These are phyloP conservation scores for Papilio aristodemus DNA, from an alignment of 1,140 invertebrate species.

Conservation along the genomic window DNA sequence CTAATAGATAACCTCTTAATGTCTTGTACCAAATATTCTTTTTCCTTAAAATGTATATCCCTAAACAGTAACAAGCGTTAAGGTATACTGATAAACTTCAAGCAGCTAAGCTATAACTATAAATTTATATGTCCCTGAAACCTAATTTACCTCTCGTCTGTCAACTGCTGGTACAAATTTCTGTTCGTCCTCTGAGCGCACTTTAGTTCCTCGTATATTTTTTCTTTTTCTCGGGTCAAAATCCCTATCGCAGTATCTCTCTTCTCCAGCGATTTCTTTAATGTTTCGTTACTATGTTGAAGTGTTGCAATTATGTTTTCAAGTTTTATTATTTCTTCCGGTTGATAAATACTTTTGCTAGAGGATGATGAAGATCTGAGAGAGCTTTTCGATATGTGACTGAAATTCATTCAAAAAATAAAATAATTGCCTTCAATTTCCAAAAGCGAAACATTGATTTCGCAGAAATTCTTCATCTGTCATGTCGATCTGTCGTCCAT, in stretches of 20 bases:
- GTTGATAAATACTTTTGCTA: slow-evolving; percentile 36
- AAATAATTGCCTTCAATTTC: slow-evolving; percentile 30
- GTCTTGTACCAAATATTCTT: slow-evolving; percentile 44
- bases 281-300: slow-evolving; percentile 40
- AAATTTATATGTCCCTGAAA: neutral
- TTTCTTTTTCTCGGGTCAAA: slow-evolving; percentile 49
- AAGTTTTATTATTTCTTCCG: slow-evolving; percentile 42
- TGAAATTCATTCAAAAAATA: slow-evolving; percentile 48
- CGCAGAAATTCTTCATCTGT: slow-evolving; percentile 2
- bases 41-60: slow-evolving; percentile 48
- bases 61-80: slow-evolving; percentile 30
- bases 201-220: slow-evolving; percentile 47
- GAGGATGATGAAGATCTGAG: slow-evolving; percentile 43
- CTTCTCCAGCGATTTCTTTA: slow-evolving; percentile 46
- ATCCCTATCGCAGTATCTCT: slow-evolving; percentile 44
- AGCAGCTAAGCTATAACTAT: no score
- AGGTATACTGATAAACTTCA: neutral
- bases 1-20: slow-evolving; percentile 41
- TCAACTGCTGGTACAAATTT: slow-evolving; percentile 46
- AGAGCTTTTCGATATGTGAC: slow-evolving; percentile 48
- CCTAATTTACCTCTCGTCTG: slow-evolving; percentile 45
- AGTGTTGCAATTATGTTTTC: slow-evolving; percentile 44
- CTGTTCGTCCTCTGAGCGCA: slow-evolving; percentile 41
- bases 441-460: slow-evolving; percentile 22
- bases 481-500: neutral